phyloP scores from a whole-genome alignment of 2,113 vertebrate genomes.

The Dasyurus viverrinus region DNA sequence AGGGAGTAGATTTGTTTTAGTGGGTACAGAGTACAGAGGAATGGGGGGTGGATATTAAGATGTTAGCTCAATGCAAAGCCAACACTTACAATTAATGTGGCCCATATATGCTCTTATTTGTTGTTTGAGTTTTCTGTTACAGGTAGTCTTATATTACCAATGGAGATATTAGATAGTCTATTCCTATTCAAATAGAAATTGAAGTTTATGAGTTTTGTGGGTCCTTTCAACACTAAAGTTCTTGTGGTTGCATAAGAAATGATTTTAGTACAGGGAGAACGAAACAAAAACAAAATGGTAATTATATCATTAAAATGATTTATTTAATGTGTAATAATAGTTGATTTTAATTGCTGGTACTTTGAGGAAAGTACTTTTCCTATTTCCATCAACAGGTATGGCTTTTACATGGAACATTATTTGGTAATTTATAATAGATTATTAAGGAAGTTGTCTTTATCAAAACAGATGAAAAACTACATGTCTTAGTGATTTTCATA shows the following conservation, averaged over 20 bases:
- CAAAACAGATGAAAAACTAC: neutral
- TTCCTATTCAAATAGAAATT: neutral
- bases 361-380: neutral
- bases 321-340: neutral
- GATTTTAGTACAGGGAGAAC: neutral
- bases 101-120: neutral
- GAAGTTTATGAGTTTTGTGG: neutral
- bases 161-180: neutral
- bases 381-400: neutral
- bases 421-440: neutral
- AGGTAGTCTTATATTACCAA: neutral
- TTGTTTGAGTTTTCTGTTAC: neutral
- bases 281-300: neutral
- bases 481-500: slow-evolving; percentile 5
- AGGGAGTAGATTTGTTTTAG: neutral
- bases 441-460: neutral
- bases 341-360: neutral
- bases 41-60: neutral
- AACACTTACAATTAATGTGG: neutral
- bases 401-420: neutral
- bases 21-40: neutral
- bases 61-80: neutral
- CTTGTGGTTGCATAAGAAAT: neutral
- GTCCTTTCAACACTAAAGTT: neutral
- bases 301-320: neutral